Conservation (phyloP, 1,140 invertebrate genomes). For the Solen grandis region DNA sequence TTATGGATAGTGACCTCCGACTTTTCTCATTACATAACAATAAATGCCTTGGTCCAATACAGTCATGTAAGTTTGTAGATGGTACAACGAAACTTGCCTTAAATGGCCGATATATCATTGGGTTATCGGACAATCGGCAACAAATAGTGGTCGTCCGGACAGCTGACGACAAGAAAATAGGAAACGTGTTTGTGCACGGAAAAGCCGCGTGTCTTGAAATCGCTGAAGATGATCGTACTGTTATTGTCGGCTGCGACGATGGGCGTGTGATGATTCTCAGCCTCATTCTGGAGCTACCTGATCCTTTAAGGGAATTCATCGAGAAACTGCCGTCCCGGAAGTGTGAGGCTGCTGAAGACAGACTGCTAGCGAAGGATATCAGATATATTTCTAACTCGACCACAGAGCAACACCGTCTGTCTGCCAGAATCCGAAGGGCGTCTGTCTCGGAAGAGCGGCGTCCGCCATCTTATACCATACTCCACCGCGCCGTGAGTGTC, state of each 20-base stretch:
- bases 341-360: conserved; percentile 8
- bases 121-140: conserved; percentile 56
- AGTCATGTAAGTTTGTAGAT: conserved; percentile 48
- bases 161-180: conserved; percentile 62
- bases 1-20: conserved; percentile 64
- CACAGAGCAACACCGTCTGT: conserved; percentile 61
- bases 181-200: conserved; percentile 71
- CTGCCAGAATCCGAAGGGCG: conserved; percentile 50
- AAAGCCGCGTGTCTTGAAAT: conserved; percentile 67
- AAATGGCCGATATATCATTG: conserved; percentile 70
- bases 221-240: conserved; percentile 75
- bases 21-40: conserved; percentile 57
- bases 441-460: conserved; percentile 49
- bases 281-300: conserved; percentile 70
- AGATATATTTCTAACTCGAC: conserved; percentile 51
- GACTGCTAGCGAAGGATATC: conserved; percentile 53
- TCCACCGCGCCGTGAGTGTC: conserved; percentile 55
- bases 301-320: conserved; percentile 72
- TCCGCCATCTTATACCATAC: conserved; percentile 58
- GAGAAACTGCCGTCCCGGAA: conserved; percentile 65
- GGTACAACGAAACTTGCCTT: conserved; percentile 58
- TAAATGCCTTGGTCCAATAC: conserved; percentile 36
- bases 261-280: conserved; percentile 72
- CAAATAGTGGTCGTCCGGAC: conserved; percentile 66
- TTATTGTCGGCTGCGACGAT: conserved; percentile 74